phyloP scores from a whole-genome alignment of 2,888 invertebrate species.

The Craniophora ligustri region DNA sequence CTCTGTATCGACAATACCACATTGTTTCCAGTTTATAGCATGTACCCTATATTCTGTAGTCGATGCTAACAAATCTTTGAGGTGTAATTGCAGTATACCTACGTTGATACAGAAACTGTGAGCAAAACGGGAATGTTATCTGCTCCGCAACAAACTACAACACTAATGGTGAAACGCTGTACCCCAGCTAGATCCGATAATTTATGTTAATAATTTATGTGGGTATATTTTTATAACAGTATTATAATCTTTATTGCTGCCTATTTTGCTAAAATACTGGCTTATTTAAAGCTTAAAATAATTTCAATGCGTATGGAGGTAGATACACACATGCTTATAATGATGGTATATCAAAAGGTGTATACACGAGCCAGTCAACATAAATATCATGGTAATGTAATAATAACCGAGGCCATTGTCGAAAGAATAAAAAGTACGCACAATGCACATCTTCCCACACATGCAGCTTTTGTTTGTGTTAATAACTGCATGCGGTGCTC shows the following conservation, averaged over 20 bases:
- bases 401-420: slow-evolving; percentile 50
- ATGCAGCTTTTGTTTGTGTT: slow-evolving; percentile 60
- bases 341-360: slow-evolving; percentile 21
- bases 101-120: slow-evolving; percentile 64
- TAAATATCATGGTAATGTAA: slow-evolving; percentile 51
- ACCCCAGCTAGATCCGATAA: slow-evolving; percentile 64
- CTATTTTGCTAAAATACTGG: slow-evolving; percentile 28
- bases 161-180: slow-evolving; percentile 80
- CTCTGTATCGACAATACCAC: not conserved
- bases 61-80: slow-evolving; percentile 77
- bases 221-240: slow-evolving; percentile 48
- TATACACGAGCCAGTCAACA: slow-evolving; percentile 30
- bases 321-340: not conserved
- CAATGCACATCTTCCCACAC: slow-evolving; percentile 65
- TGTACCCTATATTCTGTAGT: slow-evolving; percentile 58
- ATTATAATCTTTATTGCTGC: slow-evolving; percentile 39
- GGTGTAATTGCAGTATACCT: slow-evolving; percentile 79
- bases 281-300: too few species aligned
- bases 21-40: slow-evolving; percentile 50
- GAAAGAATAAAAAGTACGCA: slow-evolving; percentile 58
- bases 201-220: slow-evolving; percentile 68
- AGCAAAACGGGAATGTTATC: slow-evolving; percentile 75
- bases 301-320: too few species aligned
- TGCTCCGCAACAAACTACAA: slow-evolving; percentile 74
- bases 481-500: slow-evolving; percentile 55